A percentile compares a stretch with the other conserved stretches of the same genome.
phyloP scores from a whole-genome alignment of 2,113 vertebrate genomes.

The Fulmarus glacialis region DNA sequence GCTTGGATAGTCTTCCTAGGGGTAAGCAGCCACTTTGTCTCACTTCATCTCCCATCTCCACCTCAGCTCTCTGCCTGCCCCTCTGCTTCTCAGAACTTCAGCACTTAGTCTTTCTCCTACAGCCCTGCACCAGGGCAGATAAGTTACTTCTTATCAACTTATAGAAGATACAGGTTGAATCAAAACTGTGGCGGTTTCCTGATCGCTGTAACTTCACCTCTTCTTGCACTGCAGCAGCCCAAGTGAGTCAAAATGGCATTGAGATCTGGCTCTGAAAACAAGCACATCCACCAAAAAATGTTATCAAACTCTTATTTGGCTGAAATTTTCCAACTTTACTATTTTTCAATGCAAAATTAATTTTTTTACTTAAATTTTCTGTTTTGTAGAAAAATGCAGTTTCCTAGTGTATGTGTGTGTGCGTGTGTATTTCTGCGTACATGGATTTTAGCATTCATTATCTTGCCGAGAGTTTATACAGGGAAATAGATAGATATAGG shows the following conservation, averaged over 20 bases:
- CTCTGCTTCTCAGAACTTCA: background rate
- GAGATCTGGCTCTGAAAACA: background rate
- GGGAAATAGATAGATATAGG: background rate
- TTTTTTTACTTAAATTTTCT: background rate
- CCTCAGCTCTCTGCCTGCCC: background rate
- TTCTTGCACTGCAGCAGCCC: background rate
- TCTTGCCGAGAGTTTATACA: background rate
- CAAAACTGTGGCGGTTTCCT: background rate
- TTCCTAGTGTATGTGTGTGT: background rate
- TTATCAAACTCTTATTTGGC: background rate
- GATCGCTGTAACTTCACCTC: rapidly evolving
- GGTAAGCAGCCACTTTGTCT: background rate
- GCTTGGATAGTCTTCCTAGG: background rate
- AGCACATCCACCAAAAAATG: background rate
- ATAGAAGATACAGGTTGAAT: background rate
- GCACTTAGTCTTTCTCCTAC: background rate
- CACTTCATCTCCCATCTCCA: background rate
- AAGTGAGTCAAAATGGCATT: background rate
- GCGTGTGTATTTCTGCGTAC: background rate
- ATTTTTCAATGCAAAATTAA: background rate
- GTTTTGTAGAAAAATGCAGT: background rate
- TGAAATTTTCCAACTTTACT: background rate
- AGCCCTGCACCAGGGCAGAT: no score
- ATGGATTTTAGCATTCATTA: background rate
- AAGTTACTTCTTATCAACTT: background rate